Conservation (phyloP, 1,140 invertebrate genomes). For the Drosophila bocqueti region DNA sequence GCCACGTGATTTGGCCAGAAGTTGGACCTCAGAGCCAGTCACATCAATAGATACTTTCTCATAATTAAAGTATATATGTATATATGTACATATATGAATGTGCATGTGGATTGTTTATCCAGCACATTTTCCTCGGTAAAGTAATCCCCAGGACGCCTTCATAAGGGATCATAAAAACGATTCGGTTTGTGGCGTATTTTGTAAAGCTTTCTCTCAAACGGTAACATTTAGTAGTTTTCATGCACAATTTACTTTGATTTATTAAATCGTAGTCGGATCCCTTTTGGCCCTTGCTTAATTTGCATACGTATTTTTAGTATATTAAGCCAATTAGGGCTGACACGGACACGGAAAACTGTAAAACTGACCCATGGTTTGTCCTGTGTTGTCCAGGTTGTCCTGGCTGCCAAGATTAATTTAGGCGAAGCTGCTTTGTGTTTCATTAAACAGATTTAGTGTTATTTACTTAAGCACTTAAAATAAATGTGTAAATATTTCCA, state of each 20-base stretch:
- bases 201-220: constrained; percentile 6
- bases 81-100: background rate
- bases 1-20: constrained; percentile 63
- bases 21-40: constrained; percentile 30
- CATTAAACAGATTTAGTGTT: constrained; percentile 66
- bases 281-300: constrained; percentile 60
- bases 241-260: constrained; percentile 43
- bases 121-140: constrained; percentile 14
- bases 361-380: constrained; percentile 26
- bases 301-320: constrained; percentile 67
- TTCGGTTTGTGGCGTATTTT: constrained; percentile 19
- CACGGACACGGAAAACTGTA: constrained; percentile 36
- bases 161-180: constrained; percentile 33
- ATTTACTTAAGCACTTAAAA: constrained; percentile 56
- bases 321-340: constrained; percentile 67
- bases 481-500: constrained; percentile 52
- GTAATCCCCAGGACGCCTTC: constrained; percentile 24
- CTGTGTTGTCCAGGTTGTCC: constrained; percentile 30
- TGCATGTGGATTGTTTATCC: constrained; percentile 5
- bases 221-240: constrained; percentile 27
- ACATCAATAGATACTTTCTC: constrained; percentile 76
- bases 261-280: constrained; percentile 62
- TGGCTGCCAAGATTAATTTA: constrained; percentile 50
- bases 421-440: constrained; percentile 58
- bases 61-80: constrained; percentile 57